Evolutionary conservation across 2,113 vertebrate species (phyloP).

Genomic region (Xerus inauris): DNA sequence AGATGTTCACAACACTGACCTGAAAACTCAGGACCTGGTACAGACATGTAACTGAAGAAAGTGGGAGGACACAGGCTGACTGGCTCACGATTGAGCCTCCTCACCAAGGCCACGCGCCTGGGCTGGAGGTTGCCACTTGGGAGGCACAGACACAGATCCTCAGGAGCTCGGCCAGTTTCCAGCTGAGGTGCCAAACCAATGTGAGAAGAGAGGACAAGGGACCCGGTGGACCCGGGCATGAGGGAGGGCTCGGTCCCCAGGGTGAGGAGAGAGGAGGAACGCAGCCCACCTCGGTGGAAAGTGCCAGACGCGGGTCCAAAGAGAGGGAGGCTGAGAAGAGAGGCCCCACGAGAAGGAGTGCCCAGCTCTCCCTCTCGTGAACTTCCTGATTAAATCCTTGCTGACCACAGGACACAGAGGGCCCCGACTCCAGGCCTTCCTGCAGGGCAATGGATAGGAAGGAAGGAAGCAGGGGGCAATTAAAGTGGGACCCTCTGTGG

Average conservation of each 20-base stretch:
- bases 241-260: no score
- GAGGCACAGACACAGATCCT: no score
- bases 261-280: background rate
- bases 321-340: background rate
- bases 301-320: rapidly evolving
- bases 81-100: no score
- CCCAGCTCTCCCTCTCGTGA: background rate
- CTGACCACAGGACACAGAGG: background rate
- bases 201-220: background rate
- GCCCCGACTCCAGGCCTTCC: background rate
- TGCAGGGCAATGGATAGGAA: background rate
- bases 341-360: background rate
- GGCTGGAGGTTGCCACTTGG: no score
- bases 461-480: rapidly evolving
- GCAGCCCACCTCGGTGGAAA: rapidly evolving
- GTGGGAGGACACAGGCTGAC: no score
- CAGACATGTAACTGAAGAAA: background rate
- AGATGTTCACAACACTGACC: background rate
- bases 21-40: background rate
- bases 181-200: background rate
- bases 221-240: rapidly evolving
- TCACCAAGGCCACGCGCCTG: no score
- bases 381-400: background rate
- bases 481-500: no score
- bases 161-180: background rate